Percentiles rank a stretch among this genome's conserved stretches.
Conservation (phyloP, 2,113 vertebrate species). For the Saccopteryx leptura region DNA sequence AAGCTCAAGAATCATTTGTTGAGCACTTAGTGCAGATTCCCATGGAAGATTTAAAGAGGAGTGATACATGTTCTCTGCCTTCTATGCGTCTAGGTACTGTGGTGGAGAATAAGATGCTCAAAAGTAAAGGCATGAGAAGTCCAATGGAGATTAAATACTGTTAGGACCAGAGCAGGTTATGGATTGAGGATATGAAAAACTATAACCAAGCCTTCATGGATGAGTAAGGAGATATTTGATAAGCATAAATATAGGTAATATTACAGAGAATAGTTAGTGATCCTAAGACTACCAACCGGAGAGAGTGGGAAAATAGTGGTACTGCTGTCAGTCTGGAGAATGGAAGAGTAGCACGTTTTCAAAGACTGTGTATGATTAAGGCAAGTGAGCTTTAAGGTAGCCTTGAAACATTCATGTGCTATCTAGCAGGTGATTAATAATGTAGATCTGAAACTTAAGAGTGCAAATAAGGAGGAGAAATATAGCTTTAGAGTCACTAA, state of each 20-base stretch:
- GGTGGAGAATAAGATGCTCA: not conserved
- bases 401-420: not conserved
- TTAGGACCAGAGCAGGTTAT: not conserved
- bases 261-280: not conserved
- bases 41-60: not conserved
- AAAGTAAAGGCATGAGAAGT: not conserved
- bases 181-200: not conserved
- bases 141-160: not conserved
- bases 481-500: not conserved
- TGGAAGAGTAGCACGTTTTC: not conserved
- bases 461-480: not conserved
- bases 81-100: not conserved
- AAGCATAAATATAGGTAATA: not conserved
- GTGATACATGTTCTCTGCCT: not conserved
- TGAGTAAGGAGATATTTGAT: not conserved
- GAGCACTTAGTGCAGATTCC: slow-evolving; percentile 15
- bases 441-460: not conserved
- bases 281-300: not conserved
- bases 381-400: not conserved
- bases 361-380: not conserved
- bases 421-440: not conserved
- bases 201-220: not conserved
- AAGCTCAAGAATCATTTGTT: not conserved
- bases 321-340: not conserved
- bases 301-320: accelerated